phyloP scores from a whole-genome alignment of 2,888 invertebrate species.

The Calliopum simillimum region DNA sequence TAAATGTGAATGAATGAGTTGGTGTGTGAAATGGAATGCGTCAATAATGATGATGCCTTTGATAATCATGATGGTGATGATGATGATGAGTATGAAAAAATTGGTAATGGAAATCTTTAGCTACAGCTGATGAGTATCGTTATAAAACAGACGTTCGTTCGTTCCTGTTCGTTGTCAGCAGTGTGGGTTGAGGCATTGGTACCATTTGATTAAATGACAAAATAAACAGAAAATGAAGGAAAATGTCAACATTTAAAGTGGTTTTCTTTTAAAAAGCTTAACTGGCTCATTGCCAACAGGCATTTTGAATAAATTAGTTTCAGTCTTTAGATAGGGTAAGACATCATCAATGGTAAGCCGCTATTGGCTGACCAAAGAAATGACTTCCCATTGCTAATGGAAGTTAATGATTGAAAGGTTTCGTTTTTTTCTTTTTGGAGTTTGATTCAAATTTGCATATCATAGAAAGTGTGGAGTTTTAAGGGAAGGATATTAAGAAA shows the following conservation, averaged over 20 bases:
- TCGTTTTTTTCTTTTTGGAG: too few species aligned
- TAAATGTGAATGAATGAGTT: slow-evolving; percentile 21
- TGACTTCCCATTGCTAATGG: slow-evolving; percentile 13
- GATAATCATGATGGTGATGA: neutral
- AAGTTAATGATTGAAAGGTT: slow-evolving; percentile 28
- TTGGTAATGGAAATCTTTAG: neutral
- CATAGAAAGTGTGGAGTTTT: neutral
- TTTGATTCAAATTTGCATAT: neutral
- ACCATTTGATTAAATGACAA: slow-evolving; percentile 61
- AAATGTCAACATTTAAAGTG: slow-evolving; percentile 63
- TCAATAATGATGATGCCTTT: neutral
- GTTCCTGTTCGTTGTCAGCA: neutral
- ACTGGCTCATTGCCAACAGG: slow-evolving; percentile 46
- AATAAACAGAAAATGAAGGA: slow-evolving; percentile 59
- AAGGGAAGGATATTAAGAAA: neutral
- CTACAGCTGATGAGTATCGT: neutral
- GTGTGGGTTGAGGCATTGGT: slow-evolving; percentile 23
- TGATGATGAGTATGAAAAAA: neutral
- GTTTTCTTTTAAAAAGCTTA: slow-evolving; percentile 60
- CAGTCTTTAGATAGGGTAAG: neutral
- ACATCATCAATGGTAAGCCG: too few species aligned
- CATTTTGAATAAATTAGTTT: slow-evolving; percentile 44
- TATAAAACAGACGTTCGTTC: neutral
- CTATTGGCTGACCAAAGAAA: neutral
- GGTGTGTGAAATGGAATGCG: slow-evolving; percentile 2